Conservation (phyloP, 2,888 invertebrate genomes). For the Sturmia bella region DNA sequence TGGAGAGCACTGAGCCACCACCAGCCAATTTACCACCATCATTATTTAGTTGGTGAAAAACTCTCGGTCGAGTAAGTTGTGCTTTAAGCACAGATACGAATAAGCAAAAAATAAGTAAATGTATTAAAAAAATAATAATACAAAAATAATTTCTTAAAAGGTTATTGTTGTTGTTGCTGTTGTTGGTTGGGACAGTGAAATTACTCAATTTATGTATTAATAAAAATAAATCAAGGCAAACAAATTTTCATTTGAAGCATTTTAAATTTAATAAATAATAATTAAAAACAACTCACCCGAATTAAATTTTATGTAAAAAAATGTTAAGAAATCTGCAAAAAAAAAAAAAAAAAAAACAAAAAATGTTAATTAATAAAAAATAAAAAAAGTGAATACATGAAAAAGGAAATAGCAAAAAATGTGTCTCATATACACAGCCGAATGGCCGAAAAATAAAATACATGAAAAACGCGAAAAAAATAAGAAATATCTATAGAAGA, state of each 20-base stretch:
- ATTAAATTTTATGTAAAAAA: slow-evolving; percentile 21
- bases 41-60: slow-evolving; percentile 76
- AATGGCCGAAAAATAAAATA: slow-evolving; percentile 45
- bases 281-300: slow-evolving; percentile 13
- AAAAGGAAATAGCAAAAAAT: slow-evolving; percentile 54
- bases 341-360: background rate
- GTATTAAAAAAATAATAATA: no score
- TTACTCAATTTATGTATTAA: slow-evolving; percentile 25
- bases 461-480: slow-evolving; percentile 23
- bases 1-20: slow-evolving; percentile 49
- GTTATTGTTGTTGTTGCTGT: slow-evolving; percentile 47
- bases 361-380: slow-evolving; percentile 26
- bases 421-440: slow-evolving; percentile 64
- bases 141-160: slow-evolving; percentile 16
- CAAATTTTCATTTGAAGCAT: background rate
- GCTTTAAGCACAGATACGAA: slow-evolving; percentile 1
- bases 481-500: slow-evolving; percentile 11
- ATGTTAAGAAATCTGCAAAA: slow-evolving; percentile 13
- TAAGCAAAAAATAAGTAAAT: slow-evolving; percentile 9
- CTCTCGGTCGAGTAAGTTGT: slow-evolving; percentile 78
- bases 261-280: background rate
- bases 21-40: slow-evolving; percentile 40
- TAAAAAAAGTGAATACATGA: slow-evolving; percentile 5
- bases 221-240: slow-evolving; percentile 25
- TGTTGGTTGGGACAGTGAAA: slow-evolving; percentile 25